Conservation (phyloP, 2,888 invertebrate genomes). For the Criorhina ranunculi region DNA sequence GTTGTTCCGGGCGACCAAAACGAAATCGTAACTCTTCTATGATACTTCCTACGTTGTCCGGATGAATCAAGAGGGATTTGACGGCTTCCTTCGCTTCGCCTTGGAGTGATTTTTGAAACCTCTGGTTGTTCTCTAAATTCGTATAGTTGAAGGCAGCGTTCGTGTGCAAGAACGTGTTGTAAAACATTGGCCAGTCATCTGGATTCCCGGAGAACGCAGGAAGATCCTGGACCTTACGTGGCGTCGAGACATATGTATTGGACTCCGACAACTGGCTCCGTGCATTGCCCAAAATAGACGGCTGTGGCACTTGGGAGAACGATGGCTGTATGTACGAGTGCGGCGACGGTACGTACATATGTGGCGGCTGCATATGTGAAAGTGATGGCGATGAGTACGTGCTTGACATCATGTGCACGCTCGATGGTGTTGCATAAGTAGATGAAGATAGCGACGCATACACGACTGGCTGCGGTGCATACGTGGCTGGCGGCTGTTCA, state of each 20-base stretch:
- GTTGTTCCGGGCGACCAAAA: slow-evolving; percentile 66
- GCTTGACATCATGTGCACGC: slow-evolving; percentile 1
- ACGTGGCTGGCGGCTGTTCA: background rate
- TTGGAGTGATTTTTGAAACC: slow-evolving; percentile 54
- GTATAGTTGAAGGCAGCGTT: slow-evolving; percentile 48
- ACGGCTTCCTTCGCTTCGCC: slow-evolving; percentile 60
- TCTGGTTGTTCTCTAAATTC: slow-evolving; percentile 62
- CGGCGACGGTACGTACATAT: too few relatives aligned
- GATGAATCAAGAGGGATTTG: slow-evolving; percentile 63
- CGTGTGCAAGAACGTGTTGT: slow-evolving; percentile 55
- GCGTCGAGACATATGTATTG: background rate
- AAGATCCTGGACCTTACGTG: slow-evolving; percentile 58
- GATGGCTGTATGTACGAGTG: slow-evolving; percentile 14
- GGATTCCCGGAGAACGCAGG: slow-evolving; percentile 65
- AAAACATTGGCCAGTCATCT: slow-evolving; percentile 63
- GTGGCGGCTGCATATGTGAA: slow-evolving; percentile 14
- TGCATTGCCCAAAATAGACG: background rate
- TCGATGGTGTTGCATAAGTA: slow-evolving; percentile 8
- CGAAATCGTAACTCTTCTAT: slow-evolving; percentile 55
- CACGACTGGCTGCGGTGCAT: background rate
- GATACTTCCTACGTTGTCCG: slow-evolving; percentile 59
- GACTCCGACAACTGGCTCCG: slow-evolving; percentile 7
- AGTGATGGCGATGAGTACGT: slow-evolving; percentile 23
- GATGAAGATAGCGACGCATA: background rate
- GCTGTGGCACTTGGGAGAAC: slow-evolving; percentile 9